Evolutionary conservation across 2,113 vertebrate species (phyloP).

Genomic region (Alligator mississippiensis): DNA sequence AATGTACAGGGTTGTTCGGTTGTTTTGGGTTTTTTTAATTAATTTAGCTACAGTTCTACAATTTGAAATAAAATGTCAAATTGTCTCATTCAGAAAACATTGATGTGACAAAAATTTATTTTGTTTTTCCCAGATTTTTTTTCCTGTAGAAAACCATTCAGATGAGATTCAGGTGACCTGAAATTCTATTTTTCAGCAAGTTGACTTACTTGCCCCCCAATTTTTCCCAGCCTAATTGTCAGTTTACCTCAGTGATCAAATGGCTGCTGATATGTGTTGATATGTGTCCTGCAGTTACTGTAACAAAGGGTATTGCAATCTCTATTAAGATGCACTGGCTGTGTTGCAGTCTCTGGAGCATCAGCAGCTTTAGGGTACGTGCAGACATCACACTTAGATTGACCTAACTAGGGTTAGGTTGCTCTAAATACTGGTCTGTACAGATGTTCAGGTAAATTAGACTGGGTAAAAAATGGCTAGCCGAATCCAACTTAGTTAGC

Average conservation of each 20-base stretch:
- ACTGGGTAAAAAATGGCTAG: too few species aligned
- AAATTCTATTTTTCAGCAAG: not conserved
- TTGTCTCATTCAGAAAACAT: not conserved
- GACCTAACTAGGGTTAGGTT: too few species aligned
- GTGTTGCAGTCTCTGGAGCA: not conserved
- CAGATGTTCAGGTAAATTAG: too few species aligned
- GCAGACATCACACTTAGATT: too few species aligned
- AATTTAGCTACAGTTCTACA: not conserved
- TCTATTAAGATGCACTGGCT: not conserved
- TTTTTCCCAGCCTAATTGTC: not conserved
- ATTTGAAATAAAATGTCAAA: not conserved
- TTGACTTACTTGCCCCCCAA: too few species aligned
- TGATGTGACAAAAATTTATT: not conserved
- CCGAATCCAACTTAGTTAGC: too few species aligned
- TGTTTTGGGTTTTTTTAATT: not conserved
- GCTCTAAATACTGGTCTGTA: too few species aligned
- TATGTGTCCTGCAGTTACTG: not conserved
- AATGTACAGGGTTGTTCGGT: too few species aligned
- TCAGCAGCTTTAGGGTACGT: not conserved
- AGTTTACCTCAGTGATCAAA: not conserved
- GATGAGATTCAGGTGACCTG: not conserved
- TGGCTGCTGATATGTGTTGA: not conserved
- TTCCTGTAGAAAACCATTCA: not conserved
- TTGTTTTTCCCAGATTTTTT: not conserved
- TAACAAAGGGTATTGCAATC: not conserved